Evolutionary conservation across 2,888 invertebrate genomes (phyloP).

Genomic region (Aporophyla lueneburgensis): DNA sequence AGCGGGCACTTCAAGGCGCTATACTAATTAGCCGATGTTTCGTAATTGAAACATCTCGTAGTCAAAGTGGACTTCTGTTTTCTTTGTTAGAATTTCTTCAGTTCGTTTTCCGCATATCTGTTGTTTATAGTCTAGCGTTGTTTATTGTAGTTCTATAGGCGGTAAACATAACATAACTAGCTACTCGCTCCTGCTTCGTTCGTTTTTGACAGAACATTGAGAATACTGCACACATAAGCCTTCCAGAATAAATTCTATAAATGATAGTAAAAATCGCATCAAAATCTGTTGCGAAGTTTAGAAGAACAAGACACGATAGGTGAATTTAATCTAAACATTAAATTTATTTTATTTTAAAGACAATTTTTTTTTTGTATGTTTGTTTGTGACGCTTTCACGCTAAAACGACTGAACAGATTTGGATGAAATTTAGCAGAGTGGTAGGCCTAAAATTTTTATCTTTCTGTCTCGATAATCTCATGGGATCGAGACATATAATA

Average conservation of each 20-base stretch:
- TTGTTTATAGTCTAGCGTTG: not conserved
- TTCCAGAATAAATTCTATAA: not conserved
- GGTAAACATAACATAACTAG: not conserved
- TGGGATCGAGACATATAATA: no score
- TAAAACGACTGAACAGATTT: no score
- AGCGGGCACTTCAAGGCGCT: not conserved
- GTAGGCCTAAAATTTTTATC: no score
- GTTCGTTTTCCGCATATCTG: not conserved
- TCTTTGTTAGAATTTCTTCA: not conserved
- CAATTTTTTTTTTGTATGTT: no score
- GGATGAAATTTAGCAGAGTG: no score
- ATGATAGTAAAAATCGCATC: not conserved
- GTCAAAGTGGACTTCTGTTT: not conserved
- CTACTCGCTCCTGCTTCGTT: not conserved
- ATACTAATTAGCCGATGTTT: constrained; percentile 9
- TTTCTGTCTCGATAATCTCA: no score
- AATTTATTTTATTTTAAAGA: no score
- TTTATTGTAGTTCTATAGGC: not conserved
- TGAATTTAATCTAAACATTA: not conserved
- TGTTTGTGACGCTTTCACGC: no score
- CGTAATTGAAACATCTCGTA: constrained; percentile 10
- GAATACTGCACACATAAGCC: not conserved
- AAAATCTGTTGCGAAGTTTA: not conserved
- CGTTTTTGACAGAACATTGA: not conserved
- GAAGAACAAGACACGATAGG: not conserved